Base-by-base conservation (phyloP, 2,888 invertebrate species). In the Autographa gamma region DNA sequence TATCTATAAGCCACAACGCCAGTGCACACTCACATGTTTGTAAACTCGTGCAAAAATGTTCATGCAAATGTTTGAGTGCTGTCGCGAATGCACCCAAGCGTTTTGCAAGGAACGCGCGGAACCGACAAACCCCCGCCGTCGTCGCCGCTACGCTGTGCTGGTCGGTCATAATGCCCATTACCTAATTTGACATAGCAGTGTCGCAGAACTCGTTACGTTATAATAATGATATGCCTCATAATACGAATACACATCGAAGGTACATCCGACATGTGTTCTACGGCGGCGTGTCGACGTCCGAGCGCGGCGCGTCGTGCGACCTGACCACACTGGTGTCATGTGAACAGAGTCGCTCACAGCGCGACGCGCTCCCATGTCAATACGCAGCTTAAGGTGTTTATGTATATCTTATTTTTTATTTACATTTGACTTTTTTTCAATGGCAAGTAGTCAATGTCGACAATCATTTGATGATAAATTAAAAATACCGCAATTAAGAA, bases 381-480 rank as follows among this genome's bases (percentile, higher is more conserved):
- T 25, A 25, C 25, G 25, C 25, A 25, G 25, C 25, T 58, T 41
- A 52, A 9, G 11, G 34, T 64, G 31, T 31, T n/a, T n/a, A n/a
- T 18, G 64, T 41, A 61, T 19, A 48, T 56, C 8, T 38, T 41
- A 14, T 31, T 59, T 18, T 69, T 61, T 16, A 56, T 66, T 72
- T 68, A 80, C 70, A 74, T 72, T 77, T 34, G 31, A 52, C 18
- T 48, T 71, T 66, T 52, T 63, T 74, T 58, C 59, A 80, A 71
- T 81, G 78, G 78, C 81, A 80, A 80, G 81, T 81, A 74, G 74
- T 74, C 31, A 41, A 58, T n/a, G 70, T 78, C 72, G 69, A 48
- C 38, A 43, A 68, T 67, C 59, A 32, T 71, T 19, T 59, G 60
- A 73, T 73, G 72, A 67, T 70, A 71, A 77, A 73, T 61, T 25